These are phyloP conservation scores for Dryobates pubescens DNA, from an alignment of 2,797 vertebrate genomes.

Conservation along the genomic window DNA sequence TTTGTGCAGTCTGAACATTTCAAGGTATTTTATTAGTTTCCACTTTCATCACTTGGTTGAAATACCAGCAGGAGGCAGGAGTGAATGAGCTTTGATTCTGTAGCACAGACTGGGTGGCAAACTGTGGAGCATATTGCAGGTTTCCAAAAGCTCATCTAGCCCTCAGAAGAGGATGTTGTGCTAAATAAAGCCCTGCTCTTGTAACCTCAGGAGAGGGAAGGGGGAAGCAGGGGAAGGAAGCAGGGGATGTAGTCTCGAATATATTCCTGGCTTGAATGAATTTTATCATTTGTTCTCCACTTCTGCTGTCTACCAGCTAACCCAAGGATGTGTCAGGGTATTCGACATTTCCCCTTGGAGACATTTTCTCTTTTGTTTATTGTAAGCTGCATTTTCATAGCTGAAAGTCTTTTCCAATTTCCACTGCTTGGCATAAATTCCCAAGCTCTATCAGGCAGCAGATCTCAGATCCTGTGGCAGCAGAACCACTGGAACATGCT, in stretches of 20 bases:
- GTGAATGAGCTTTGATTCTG: background rate
- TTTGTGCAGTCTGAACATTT: background rate
- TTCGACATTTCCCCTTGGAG: slow-evolving; percentile 34
- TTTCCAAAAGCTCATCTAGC: background rate
- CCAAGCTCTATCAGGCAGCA: background rate
- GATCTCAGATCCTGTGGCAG: background rate
- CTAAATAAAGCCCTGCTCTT: background rate
- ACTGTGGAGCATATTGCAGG: background rate
- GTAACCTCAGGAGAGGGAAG: background rate
- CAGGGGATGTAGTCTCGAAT: background rate
- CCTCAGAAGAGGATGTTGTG: background rate
- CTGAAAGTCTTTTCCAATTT: background rate
- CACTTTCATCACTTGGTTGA: background rate
- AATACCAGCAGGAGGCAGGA: background rate
- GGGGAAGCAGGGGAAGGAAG: slow-evolving; percentile 5
- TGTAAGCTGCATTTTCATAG: background rate
- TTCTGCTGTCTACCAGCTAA: background rate
- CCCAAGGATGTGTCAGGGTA: background rate
- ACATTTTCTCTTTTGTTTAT: slow-evolving; percentile 27
- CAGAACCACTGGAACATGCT: background rate
- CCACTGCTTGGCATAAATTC: background rate
- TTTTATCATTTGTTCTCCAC: slow-evolving; percentile 24
- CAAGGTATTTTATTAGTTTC: background rate
- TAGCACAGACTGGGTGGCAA: background rate
- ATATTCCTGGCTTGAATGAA: slow-evolving; percentile 2